Evolutionary conservation across 2,113 vertebrate genomes (phyloP), one percentile per base, ranked within the genome.

Genomic region (Chascanopsetta lugubris): DNA sequence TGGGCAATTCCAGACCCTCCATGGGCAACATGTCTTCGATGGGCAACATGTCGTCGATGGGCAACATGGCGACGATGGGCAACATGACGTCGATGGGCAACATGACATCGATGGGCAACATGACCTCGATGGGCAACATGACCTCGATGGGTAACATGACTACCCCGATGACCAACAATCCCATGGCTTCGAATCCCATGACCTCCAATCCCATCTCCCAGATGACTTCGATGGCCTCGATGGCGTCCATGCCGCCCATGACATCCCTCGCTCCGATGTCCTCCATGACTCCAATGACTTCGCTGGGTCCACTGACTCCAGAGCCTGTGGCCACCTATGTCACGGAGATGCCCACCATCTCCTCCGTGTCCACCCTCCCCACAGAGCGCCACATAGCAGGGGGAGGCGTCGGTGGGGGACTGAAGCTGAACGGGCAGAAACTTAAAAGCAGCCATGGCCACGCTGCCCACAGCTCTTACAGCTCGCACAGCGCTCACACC

Each of bases 391-490:
- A 89, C 65, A 42, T 80, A 61, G 77, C 57, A 1, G 26, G 59
- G 15, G 66, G 56, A 5, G 69, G 30, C 7, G 7, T 15, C 1
- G 26, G 60, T 21, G 83, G 46, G 5, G 82, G 72, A 60, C 85
- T 92, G 71, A 94, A 94, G 75, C 93, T 92, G 53, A 96, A 96
- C 0, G 95, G 96, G 87, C 95, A 96, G 30, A 97, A 96, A 88
- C 90, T 92, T 65, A 94, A 94, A 83, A 49, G 61, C 55, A 72
- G 76, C 60, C 84, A 88, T 2, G 60, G 85, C 56, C 78, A 87
- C n/a, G 5, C 50, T 46, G 51, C 61, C 51, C 75, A 86, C 83
- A 76, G 71, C 70, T 63, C 82, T 32, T 73, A 80, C 64, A 61
- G 58, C 54, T 75, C 63, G 43, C 77, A 77, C 67, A 80, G 51